Evolutionary conservation across 2,797 vertebrate species (phyloP).

Genomic region (Leontopithecus rosalia): DNA sequence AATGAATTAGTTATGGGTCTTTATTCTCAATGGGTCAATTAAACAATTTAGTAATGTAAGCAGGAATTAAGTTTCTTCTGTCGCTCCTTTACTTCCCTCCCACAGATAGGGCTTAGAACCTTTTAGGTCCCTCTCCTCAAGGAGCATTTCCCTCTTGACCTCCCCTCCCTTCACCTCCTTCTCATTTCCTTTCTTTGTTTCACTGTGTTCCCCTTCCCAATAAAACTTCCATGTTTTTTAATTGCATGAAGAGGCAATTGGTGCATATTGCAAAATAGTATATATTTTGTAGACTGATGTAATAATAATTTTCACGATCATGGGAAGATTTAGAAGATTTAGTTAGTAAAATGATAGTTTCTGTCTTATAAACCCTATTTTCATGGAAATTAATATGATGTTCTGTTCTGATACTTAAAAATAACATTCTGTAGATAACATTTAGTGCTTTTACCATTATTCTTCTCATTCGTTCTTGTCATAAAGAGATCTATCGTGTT

Average conservation of each 20-base stretch:
- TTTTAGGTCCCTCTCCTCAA: background rate
- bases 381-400: slow-evolving; percentile 30
- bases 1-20: slow-evolving; percentile 2
- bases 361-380: slow-evolving; percentile 52
- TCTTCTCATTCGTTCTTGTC: slow-evolving; percentile 70
- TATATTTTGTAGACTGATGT: slow-evolving; percentile 7
- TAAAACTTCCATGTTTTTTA: slow-evolving; percentile 44
- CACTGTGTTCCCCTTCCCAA: background rate
- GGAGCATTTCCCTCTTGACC: background rate
- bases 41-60: slow-evolving; percentile 26
- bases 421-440: slow-evolving; percentile 73
- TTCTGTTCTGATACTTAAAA: slow-evolving; percentile 71
- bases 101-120: background rate
- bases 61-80: background rate
- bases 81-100: background rate
- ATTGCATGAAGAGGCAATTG: slow-evolving; percentile 29
- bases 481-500: slow-evolving; percentile 78
- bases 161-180: background rate
- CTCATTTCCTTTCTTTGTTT: slow-evolving; percentile 47
- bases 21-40: background rate
- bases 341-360: slow-evolving; percentile 19
- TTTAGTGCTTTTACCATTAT: slow-evolving; percentile 77
- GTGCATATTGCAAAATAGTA: background rate
- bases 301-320: background rate
- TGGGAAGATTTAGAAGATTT: slow-evolving; percentile 50